Evolutionary conservation across 2,113 vertebrate species (phyloP), one percentile per base, ranked within the genome.

Genomic region (Ailuropoda melanoleuca): DNA sequence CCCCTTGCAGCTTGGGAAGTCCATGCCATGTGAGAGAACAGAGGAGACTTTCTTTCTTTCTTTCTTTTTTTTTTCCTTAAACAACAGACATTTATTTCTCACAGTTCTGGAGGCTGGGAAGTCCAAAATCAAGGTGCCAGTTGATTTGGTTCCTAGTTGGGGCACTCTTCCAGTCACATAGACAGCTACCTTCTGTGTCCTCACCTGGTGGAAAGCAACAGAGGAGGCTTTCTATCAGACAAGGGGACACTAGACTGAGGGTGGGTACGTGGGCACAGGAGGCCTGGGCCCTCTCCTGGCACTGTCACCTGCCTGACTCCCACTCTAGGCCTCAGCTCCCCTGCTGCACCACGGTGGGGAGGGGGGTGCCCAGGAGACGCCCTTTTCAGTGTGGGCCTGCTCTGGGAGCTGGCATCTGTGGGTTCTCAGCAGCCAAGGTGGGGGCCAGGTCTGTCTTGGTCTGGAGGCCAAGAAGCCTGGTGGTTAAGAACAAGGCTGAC

Each of bases 261-360:
- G 60, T 14, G 12, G 39, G 29, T 6, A 4, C 0, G 5, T 7
- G 68, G 34, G 31, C 75, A 62, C n/a, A 3, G 56, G 55, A 85
- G 72, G 62, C 37, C 72, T 8, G 10, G 13, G 53, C 39, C 50
- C 55, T 60, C n/a, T n/a, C 53, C 62, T 8, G 58, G 24, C 18
- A 6, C 4, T 39, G 82, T 50, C 34, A 55, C 26, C 50, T 58
- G 8, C 31, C 23, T 60, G 56, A 11, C 58, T 77, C 75, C 66
- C 39, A 26, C 15, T 10, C 14, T 13, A 13, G 75, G 48, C 17
- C 46, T 88, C 53, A 18, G 37, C 43, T 56, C n/a, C 43, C 34
- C 18, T 1, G 10, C 70, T 1, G 0, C 7, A 50, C 37, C 48
- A 39, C 34, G 0, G 15, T 2, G 4, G 48, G 64, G 3, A 74